A percentile compares a stretch with the other conserved stretches of the same genome.
Conservation (phyloP, 2,113 vertebrate species). For the Ginglymostoma cirratum region DNA sequence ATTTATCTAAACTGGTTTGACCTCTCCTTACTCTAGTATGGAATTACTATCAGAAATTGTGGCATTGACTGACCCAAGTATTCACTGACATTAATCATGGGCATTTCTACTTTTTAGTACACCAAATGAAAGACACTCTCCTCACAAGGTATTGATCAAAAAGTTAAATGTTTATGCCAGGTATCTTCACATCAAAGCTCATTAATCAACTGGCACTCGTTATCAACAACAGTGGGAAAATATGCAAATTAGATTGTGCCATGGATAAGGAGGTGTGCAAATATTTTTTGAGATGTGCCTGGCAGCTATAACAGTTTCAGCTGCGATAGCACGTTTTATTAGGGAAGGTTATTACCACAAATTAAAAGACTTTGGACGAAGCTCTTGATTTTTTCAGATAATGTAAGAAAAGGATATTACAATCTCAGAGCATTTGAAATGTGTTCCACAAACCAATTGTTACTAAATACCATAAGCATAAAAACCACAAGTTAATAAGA, state of each 20-base stretch:
- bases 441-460: neutral
- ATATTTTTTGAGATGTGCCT: slow-evolving; percentile 79
- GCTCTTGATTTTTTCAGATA: neutral
- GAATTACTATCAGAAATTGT: slow-evolving; percentile 62
- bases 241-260: slow-evolving; percentile 98
- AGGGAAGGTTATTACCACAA: neutral
- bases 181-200: slow-evolving; percentile 87
- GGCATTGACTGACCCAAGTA: slow-evolving; percentile 70
- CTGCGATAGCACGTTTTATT: neutral
- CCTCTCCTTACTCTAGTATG: slow-evolving; percentile 78
- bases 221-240: slow-evolving; percentile 80
- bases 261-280: slow-evolving; percentile 79
- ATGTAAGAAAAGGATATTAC: neutral
- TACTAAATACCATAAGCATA: neutral
- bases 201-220: slow-evolving; percentile 82
- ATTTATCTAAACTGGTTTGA: slow-evolving; percentile 72
- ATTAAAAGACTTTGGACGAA: neutral
- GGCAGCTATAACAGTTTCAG: neutral
- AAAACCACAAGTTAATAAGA: neutral
- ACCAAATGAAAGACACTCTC: slow-evolving; percentile 82
- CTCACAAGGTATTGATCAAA: slow-evolving; percentile 75
- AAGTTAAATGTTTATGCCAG: slow-evolving; percentile 61
- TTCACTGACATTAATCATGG: slow-evolving; percentile 95
- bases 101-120: slow-evolving; percentile 63
- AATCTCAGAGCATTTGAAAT: neutral